phyloP scores from a whole-genome alignment of 2,113 vertebrate genomes.

The Chaetura pelagica region DNA sequence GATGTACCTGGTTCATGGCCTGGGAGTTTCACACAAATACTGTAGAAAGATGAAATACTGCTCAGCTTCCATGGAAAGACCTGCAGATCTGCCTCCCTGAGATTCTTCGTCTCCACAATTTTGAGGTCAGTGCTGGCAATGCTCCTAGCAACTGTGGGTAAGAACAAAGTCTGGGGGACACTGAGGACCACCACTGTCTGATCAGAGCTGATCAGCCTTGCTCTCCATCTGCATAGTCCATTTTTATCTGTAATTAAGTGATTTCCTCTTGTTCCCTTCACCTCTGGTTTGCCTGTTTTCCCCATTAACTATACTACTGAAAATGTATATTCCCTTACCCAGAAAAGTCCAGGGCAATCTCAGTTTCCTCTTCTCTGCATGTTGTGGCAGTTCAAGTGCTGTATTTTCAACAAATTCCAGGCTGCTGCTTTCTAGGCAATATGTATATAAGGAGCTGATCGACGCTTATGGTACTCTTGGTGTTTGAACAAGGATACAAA shows the following conservation, averaged over 20 bases:
- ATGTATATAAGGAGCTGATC: neutral
- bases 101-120: neutral
- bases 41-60: neutral
- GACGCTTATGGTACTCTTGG: neutral
- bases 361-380: neutral
- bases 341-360: neutral
- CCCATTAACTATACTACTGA: neutral
- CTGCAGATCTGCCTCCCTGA: neutral
- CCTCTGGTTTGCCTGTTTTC: neutral
- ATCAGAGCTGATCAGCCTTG: neutral
- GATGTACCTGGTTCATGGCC: rapidly evolving
- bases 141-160: neutral
- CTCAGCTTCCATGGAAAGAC: neutral
- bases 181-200: neutral
- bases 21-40: neutral
- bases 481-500: neutral
- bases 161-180: neutral
- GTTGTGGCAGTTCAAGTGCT: neutral
- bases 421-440: neutral
- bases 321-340: neutral
- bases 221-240: neutral
- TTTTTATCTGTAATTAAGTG: neutral
- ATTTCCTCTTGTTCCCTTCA: neutral
- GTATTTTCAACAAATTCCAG: neutral
- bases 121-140: neutral